phyloP scores from a whole-genome alignment of 2,113 vertebrate species.

The Coptodon rendalli region DNA sequence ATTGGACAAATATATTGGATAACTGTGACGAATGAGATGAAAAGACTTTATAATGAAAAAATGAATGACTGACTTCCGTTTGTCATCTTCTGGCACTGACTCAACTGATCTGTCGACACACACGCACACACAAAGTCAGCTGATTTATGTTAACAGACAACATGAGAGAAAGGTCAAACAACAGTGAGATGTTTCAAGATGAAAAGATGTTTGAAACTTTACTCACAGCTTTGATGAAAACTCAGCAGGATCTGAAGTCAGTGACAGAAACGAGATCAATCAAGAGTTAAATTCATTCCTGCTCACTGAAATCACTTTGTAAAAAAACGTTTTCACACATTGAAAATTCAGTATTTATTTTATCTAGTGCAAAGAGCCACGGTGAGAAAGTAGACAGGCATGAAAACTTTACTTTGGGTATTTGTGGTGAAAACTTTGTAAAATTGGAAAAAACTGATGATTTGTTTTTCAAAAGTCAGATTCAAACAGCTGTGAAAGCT shows the following conservation, averaged over 20 bases:
- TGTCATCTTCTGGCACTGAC: constrained; percentile 28
- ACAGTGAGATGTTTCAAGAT: background rate
- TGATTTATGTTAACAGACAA: background rate
- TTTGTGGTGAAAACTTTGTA: background rate
- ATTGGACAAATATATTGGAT: background rate
- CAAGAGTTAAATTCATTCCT: background rate
- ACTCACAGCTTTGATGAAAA: constrained; percentile 41
- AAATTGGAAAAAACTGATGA: background rate
- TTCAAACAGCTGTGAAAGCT: background rate
- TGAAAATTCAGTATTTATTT: background rate
- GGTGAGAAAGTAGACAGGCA: background rate
- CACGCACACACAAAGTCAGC: background rate
- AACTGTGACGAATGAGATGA: background rate
- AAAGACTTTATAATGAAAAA: background rate
- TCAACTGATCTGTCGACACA: constrained; percentile 31
- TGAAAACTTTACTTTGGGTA: background rate
- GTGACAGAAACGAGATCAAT: background rate
- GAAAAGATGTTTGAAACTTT: background rate
- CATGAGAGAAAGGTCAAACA: constrained; percentile 25
- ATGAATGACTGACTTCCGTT: constrained; percentile 26
- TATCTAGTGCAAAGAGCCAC: background rate
- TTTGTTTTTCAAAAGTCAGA: background rate
- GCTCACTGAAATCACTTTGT: background rate
- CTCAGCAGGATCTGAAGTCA: constrained; percentile 16
- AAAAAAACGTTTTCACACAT: background rate